Conservation (phyloP, 2,888 invertebrate species). For the Harmothoe impar region DNA sequence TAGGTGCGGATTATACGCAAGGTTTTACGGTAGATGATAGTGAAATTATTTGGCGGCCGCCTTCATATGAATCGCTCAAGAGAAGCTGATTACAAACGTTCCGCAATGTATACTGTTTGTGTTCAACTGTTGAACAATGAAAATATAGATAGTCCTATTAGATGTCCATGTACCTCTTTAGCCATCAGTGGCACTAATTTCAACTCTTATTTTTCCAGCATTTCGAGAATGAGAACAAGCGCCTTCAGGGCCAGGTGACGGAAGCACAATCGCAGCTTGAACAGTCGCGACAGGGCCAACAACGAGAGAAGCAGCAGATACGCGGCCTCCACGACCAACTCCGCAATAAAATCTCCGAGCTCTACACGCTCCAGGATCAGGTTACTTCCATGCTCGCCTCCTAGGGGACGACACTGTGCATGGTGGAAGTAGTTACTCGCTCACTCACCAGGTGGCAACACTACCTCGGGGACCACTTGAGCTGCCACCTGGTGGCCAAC, state of each 20-base stretch:
- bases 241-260: slow-evolving; percentile 73
- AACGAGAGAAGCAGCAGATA: slow-evolving; percentile 76
- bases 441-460: not conserved
- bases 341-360: slow-evolving; percentile 79
- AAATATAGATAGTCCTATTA: too few species aligned
- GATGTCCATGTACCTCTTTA: too few species aligned
- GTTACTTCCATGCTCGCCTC: slow-evolving; percentile 48
- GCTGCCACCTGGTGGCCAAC: slow-evolving; percentile 18
- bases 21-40: too few species aligned
- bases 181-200: not conserved
- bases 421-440: not conserved
- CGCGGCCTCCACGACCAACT: slow-evolving; percentile 77
- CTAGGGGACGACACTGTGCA: slow-evolving; percentile 34
- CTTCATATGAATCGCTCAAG: too few species aligned
- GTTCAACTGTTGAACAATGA: too few species aligned
- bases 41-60: too few species aligned
- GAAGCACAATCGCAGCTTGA: slow-evolving; percentile 68
- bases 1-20: too few species aligned
- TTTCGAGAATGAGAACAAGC: slow-evolving; percentile 78
- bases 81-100: too few species aligned
- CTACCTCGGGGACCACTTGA: not conserved
- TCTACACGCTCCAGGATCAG: slow-evolving; percentile 72
- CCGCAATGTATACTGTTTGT: too few species aligned
- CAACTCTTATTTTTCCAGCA: slow-evolving; percentile 71
- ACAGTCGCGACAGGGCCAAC: slow-evolving; percentile 68